Evolutionary conservation across 2,888 invertebrate species (phyloP).

Genomic region (Slavum lentiscoides): DNA sequence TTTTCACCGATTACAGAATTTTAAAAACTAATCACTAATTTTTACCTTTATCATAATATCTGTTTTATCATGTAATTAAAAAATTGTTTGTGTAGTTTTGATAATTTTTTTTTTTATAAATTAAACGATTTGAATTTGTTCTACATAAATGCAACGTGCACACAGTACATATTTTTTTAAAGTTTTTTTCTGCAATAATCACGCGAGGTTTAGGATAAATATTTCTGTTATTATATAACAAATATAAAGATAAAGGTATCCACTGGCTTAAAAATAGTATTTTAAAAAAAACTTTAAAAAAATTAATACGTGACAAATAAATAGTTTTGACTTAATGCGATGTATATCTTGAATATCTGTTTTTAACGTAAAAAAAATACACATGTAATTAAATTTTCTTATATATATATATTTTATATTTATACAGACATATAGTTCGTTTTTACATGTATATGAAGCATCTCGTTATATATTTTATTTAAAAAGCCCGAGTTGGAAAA

Average conservation of each 20-base stretch:
- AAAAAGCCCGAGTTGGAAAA: not conserved
- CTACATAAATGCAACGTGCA: not conserved
- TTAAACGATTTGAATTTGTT: not conserved
- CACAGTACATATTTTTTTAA: no score
- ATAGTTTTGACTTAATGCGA: not conserved
- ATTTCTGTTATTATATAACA: not conserved
- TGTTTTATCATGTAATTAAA: no score
- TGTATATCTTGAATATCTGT: not conserved
- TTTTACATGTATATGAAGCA: no score
- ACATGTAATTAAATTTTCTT: not conserved
- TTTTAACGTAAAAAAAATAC: not conserved
- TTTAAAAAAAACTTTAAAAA: no score
- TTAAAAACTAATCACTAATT: no score
- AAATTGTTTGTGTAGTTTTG: no score
- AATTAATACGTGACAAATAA: not conserved
- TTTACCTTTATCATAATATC: no score
- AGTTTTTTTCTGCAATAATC: not conserved
- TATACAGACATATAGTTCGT: no score
- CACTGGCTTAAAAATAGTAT: not conserved
- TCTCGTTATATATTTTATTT: not conserved
- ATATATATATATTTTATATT: no score
- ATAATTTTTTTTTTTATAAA: no score
- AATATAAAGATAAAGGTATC: not conserved
- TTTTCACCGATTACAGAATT: no score
- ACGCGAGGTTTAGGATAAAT: not conserved